phyloP scores from a whole-genome alignment of 2,888 invertebrate genomes.

The Dichetophora obliterata region DNA sequence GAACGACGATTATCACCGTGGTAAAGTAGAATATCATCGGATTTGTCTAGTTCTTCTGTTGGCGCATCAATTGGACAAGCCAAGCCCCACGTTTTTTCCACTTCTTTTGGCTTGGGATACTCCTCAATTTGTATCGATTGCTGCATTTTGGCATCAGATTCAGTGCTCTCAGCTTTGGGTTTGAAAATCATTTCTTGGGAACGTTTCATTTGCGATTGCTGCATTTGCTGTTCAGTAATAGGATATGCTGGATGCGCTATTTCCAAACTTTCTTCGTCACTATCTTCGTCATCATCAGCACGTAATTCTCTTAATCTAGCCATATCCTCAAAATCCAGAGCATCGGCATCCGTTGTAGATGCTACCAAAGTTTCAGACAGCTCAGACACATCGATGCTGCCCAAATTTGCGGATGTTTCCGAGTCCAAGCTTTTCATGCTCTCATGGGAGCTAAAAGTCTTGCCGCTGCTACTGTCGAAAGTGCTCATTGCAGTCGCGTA shows the following conservation, averaged over 20 bases:
- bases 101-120: conserved; percentile 57
- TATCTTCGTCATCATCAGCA: conserved; percentile 72
- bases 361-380: conserved; percentile 93
- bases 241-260: conserved; percentile 51
- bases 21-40: conserved; percentile 61
- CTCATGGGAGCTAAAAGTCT: conserved; percentile 81
- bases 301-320: conserved; percentile 74
- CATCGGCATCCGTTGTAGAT: conserved; percentile 80
- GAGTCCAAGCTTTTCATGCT: conserved; percentile 91
- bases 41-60: conserved; percentile 57
- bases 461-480: conserved; percentile 70
- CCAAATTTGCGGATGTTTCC: conserved; percentile 89
- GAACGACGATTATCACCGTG: conserved; percentile 59
- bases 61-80: conserved; percentile 64
- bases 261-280: conserved; percentile 70
- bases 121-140: conserved; percentile 53
- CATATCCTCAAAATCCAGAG: conserved; percentile 71
- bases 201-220: conserved; percentile 84
- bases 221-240: conserved; percentile 70
- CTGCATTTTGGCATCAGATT: conserved; percentile 61
- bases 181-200: conserved; percentile 92
- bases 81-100: conserved; percentile 61
- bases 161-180: conserved; percentile 73
- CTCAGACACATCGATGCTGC: conserved; percentile 91
- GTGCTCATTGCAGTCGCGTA: conserved; percentile 89